These are phyloP conservation scores for Thymallus thymallus DNA, from an alignment of 2,113 vertebrate genomes.

Conservation along the genomic window DNA sequence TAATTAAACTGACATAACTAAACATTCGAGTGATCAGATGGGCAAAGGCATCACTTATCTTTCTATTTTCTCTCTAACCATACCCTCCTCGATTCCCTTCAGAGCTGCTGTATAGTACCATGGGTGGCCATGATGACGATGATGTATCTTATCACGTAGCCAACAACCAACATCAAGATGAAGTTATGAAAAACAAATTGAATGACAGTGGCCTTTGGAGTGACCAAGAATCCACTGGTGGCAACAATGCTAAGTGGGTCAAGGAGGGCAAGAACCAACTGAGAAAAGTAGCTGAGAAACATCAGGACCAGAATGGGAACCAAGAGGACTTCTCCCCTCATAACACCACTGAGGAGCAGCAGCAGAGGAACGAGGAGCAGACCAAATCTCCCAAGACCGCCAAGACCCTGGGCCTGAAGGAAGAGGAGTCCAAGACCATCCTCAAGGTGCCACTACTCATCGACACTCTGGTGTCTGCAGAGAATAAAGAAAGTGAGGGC, in stretches of 20 bases:
- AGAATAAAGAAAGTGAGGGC: slow-evolving; percentile 76
- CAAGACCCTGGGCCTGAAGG: slow-evolving; percentile 72
- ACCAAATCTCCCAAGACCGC: slow-evolving; percentile 73
- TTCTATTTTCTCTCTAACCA: not conserved
- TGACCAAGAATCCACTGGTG: slow-evolving; percentile 66
- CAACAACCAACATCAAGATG: slow-evolving; percentile 69
- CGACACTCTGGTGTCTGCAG: slow-evolving; percentile 58
- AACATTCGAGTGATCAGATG: not conserved
- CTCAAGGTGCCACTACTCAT: slow-evolving; percentile 73
- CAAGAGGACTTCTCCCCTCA: slow-evolving; percentile 67
- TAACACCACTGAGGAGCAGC: slow-evolving; percentile 69
- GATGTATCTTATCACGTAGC: slow-evolving; percentile 59
- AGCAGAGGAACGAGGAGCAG: slow-evolving; percentile 73
- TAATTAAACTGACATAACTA: too few species aligned
- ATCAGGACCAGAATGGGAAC: slow-evolving; percentile 75
- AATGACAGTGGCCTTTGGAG: slow-evolving; percentile 68
- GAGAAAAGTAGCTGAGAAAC: slow-evolving; percentile 83
- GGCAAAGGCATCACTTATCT: not conserved
- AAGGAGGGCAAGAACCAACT: slow-evolving; percentile 90
- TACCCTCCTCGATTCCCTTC: not conserved
- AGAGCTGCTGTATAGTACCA: slow-evolving; percentile 58
- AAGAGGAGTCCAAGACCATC: slow-evolving; percentile 71
- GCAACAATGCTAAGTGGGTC: slow-evolving; percentile 84
- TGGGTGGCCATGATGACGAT: slow-evolving; percentile 71
- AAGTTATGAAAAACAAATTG: slow-evolving; percentile 68